Conservation (phyloP, 2,797 vertebrate genomes). For the Synanceia verrucosa region DNA sequence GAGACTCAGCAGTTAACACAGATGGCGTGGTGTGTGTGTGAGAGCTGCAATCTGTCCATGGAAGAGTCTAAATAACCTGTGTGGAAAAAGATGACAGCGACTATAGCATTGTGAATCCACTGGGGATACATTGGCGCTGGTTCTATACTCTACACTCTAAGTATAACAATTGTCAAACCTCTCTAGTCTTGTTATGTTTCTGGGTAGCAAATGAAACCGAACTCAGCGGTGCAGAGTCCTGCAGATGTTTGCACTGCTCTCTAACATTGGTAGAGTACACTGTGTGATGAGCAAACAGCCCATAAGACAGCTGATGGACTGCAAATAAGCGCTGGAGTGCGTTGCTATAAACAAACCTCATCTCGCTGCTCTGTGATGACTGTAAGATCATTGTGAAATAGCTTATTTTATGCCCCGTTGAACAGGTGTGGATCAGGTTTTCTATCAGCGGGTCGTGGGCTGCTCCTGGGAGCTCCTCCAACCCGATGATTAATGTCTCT, state of each 20-base stretch:
- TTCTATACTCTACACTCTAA: too few species aligned
- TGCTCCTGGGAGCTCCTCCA: slow-evolving; percentile 68
- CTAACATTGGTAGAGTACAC: slow-evolving; percentile 43
- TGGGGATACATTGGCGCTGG: too few species aligned
- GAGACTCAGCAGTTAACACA: slow-evolving; percentile 6
- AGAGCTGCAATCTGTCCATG: slow-evolving; percentile 4
- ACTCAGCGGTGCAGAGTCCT: not conserved
- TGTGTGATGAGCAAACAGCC: slow-evolving; percentile 60
- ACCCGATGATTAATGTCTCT: slow-evolving; percentile 78
- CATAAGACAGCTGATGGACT: slow-evolving; percentile 47
- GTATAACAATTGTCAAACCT: not conserved
- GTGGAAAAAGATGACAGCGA: not conserved
- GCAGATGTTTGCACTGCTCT: slow-evolving; percentile 46
- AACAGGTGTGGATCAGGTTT: slow-evolving; percentile 58
- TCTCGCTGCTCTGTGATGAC: slow-evolving; percentile 51
- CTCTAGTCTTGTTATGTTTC: not conserved
- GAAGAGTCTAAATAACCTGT: not conserved
- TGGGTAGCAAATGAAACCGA: not conserved
- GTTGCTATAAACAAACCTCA: slow-evolving; percentile 45
- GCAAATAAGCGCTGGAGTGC: slow-evolving; percentile 33
- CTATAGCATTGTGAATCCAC: not conserved
- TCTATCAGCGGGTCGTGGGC: slow-evolving; percentile 63
- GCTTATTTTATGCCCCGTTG: slow-evolving; percentile 64
- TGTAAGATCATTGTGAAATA: slow-evolving; percentile 63
- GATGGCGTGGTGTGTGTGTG: not conserved